These are phyloP conservation scores for Maccullochella peelii DNA, from an alignment of 2,113 vertebrate genomes.

Conservation along the genomic window DNA sequence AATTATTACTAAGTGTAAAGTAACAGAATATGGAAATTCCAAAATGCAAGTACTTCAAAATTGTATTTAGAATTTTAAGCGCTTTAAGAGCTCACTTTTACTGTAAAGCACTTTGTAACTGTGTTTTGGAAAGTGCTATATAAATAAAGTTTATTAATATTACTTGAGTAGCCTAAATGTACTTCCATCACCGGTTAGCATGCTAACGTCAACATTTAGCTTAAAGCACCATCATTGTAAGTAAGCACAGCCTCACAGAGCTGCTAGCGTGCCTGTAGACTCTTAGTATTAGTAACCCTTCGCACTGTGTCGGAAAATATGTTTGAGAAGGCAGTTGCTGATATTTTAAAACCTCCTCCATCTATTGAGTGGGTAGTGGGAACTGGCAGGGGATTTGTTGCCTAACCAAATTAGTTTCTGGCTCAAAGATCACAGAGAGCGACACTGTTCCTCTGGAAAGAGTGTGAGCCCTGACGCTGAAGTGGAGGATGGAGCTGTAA, in stretches of 20 bases:
- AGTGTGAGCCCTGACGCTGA: conserved; percentile 16
- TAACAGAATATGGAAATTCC: no score
- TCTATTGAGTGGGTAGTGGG: conserved; percentile 52
- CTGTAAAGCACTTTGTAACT: not conserved
- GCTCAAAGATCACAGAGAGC: conserved; percentile 70
- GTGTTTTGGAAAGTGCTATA: not conserved
- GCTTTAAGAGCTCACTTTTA: no score
- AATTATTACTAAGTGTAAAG: no score
- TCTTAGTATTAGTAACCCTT: not conserved
- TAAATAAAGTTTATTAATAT: not conserved
- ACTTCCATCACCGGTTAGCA: not conserved
- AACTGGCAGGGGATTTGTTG: conserved; percentile 39
- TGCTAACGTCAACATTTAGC: not conserved
- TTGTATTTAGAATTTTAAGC: no score
- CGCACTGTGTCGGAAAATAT: not conserved
- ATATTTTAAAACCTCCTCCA: conserved; percentile 59
- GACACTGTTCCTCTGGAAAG: conserved; percentile 24
- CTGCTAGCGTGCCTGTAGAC: not conserved
- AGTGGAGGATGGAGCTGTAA: conserved; percentile 49
- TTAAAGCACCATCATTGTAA: not conserved
- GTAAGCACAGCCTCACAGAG: not conserved
- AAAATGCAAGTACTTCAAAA: no score
- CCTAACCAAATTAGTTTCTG: conserved; percentile 59
- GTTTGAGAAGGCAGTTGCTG: conserved; percentile 23
- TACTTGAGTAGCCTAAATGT: not conserved